Percentiles rank a stretch among this genome's conserved stretches.
Conservation (phyloP, 2,797 vertebrate species). For the Morelia viridis region DNA sequence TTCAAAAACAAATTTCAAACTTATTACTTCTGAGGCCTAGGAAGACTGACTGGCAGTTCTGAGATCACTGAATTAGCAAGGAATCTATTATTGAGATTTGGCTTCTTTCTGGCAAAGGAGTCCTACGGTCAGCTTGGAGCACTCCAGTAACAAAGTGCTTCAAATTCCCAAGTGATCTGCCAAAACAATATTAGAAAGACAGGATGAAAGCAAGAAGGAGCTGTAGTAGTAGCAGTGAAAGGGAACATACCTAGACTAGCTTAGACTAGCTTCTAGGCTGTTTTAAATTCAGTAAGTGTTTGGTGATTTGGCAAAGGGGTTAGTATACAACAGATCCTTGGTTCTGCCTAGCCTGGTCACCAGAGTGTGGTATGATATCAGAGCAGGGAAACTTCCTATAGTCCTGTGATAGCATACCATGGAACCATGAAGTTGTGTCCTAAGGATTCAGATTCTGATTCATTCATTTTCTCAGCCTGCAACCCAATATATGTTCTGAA, state of each 20-base stretch:
- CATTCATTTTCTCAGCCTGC: not conserved
- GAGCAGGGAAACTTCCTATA: not conserved
- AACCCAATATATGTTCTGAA: not conserved
- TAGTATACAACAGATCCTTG: not conserved
- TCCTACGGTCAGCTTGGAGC: not conserved
- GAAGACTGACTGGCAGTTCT: not conserved
- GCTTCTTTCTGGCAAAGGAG: not conserved
- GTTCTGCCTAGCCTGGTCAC: not conserved
- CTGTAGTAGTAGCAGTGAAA: not conserved
- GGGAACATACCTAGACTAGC: not conserved
- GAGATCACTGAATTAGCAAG: constrained; percentile 3
- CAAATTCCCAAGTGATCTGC: not conserved
- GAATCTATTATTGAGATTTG: not conserved
- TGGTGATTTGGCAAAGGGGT: not conserved
- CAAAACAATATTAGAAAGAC: not conserved
- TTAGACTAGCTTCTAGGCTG: not conserved
- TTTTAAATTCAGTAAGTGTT: not conserved
- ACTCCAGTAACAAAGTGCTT: not conserved
- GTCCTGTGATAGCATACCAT: not conserved
- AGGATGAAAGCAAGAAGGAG: not conserved
- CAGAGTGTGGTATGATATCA: not conserved
- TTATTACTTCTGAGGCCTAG: not conserved
- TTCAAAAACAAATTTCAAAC: constrained; percentile 5
- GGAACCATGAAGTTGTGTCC: not conserved
- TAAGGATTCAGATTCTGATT: not conserved